A percentile compares a stretch with the other conserved stretches of the same genome.
These are phyloP conservation scores for Apotomis capreana DNA, from an alignment of 2,888 invertebrate species.

Conservation along the genomic window DNA sequence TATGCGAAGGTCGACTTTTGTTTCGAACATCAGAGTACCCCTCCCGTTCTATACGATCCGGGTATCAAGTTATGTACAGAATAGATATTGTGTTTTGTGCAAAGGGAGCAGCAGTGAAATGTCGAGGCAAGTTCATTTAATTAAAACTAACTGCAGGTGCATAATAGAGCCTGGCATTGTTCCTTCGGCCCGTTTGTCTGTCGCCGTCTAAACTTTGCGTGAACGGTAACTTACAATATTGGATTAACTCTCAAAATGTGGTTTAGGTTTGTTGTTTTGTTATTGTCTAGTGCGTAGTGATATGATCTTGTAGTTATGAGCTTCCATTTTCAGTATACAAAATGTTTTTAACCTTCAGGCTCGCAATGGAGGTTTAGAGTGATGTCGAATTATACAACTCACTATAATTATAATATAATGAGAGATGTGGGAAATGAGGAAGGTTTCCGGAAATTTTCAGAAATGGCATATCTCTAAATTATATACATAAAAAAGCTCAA, in stretches of 20 bases:
- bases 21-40: too few species aligned
- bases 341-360: background rate
- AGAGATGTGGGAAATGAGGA: too few species aligned
- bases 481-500: too few species aligned
- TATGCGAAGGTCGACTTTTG: too few species aligned
- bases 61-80: too few species aligned
- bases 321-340: background rate
- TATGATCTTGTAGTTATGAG: background rate
- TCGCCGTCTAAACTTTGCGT: background rate
- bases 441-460: too few species aligned
- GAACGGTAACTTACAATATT: background rate
- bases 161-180: constrained; percentile 8
- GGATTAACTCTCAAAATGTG: constrained; percentile 10
- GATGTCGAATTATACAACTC: too few species aligned
- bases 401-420: too few species aligned
- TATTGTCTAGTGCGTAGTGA: background rate
- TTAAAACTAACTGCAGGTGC: constrained; percentile 14
- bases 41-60: too few species aligned
- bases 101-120: constrained; percentile 3
- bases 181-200: constrained; percentile 1
- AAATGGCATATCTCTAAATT: too few species aligned
- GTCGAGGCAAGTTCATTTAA: background rate
- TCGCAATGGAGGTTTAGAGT: too few species aligned
- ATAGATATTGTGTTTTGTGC: background rate
- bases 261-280: constrained; percentile 11